Base-by-base conservation (phyloP, 1,140 invertebrate species). In the Ceratina australensis region DNA sequence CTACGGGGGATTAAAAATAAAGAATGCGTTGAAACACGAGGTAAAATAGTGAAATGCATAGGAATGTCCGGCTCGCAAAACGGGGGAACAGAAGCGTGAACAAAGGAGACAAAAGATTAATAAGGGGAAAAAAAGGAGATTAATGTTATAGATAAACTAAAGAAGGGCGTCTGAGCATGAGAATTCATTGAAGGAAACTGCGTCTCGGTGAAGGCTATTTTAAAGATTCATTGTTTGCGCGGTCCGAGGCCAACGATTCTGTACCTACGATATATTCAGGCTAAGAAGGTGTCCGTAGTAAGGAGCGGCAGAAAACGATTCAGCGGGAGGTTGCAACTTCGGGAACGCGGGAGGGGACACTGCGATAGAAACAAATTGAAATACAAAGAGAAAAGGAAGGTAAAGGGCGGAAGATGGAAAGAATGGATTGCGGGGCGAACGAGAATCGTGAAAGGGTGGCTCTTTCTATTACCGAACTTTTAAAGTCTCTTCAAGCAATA, bases 401-500 rank as follows among this genome's bases (percentile, higher is more conserved):
- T 47, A 22, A 20, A 22, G 20, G 22, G 33, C 33, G 33, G 8
- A 42, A 42, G 33, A 10, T 42, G 33, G 33, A 42, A n/a, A 42
- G 56, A 56, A 75, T 42, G 54, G 71, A 81, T 28, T 24, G 42
- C 49, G 49, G n/a, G 57, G 52, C 16, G 33, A 59, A 22, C 49
- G 28, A 13, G 18, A 26, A 22, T 71, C 79, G 42, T 49, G 56
- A 68, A n/a, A 61, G 47, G 65, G 66, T 80, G 66, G 76, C 63
- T 28, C 56, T 63, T 72, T 82, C 33, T 82, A 86, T 87, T 86
- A 84, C 75, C 75, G 22, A 86, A 87, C 78, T 87, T 86, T 86
- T 85, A 83, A 87, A 83, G 79, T 79, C 77, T 78, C 81, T 79
- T 87, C 73, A 69, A 80, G 76, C 86, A 83, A 85, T 81, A 86